Conservation (phyloP, 2,888 invertebrate genomes). For the Spatulosminthurus flaviceps region DNA sequence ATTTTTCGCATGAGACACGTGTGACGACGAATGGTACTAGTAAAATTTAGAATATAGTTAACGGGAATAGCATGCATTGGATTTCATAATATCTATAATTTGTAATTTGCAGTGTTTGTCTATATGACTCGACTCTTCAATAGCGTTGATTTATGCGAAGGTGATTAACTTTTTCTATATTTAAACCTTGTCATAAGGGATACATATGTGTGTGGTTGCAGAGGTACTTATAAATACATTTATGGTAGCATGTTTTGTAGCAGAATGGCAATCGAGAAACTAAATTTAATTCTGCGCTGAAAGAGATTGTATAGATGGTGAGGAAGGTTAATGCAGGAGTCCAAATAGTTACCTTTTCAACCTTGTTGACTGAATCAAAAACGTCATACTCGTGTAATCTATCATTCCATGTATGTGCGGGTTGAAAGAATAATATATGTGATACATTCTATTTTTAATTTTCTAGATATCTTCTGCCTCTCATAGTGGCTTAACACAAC, state of each 20-base stretch:
- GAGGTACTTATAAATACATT: no score
- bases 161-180: not conserved
- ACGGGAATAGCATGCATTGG: not conserved
- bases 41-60: not conserved
- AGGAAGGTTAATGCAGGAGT: not conserved
- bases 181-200: not conserved
- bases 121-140: not conserved
- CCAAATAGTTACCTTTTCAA: not conserved
- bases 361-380: not conserved
- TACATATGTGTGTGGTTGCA: not conserved
- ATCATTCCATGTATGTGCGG: not conserved
- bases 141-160: not conserved
- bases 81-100: slow-evolving; percentile 12
- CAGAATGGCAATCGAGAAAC: not conserved
- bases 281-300: not conserved
- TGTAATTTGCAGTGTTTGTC: not conserved
- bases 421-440: not conserved
- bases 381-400: not conserved
- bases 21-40: not conserved
- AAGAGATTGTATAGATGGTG: not conserved
- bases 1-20: not conserved
- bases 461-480: slow-evolving; percentile 3
- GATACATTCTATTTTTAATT: slow-evolving; percentile 11
- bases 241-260: not conserved
- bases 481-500: not conserved